Evolutionary conservation across 2,113 vertebrate species (phyloP).

Genomic region (Ptyas mucosa): DNA sequence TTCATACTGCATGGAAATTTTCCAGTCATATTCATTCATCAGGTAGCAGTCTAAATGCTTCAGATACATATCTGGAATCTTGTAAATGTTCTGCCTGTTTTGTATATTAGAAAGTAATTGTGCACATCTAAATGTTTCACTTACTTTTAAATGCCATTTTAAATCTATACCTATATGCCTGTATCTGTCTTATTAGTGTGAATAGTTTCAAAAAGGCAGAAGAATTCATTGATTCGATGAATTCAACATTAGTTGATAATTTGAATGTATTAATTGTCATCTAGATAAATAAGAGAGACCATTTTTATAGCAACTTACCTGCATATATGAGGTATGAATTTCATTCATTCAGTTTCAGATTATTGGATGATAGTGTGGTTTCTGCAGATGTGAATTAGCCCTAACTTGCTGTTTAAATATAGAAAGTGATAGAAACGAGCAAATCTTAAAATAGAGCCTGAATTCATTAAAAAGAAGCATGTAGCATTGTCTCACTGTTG

Average conservation of each 20-base stretch:
- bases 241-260: background rate
- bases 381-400: background rate
- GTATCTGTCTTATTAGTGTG: background rate
- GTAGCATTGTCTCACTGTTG: conserved; percentile 30
- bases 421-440: background rate
- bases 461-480: conserved; percentile 18
- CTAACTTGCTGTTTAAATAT: conserved; percentile 19
- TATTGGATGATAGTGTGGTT: background rate
- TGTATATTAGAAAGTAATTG: background rate
- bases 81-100: background rate
- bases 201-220: background rate
- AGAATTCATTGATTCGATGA: background rate
- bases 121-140: background rate
- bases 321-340: background rate
- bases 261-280: background rate
- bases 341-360: background rate
- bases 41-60: background rate
- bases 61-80: background rate
- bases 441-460: conserved; percentile 22
- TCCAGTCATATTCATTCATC: background rate
- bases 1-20: background rate
- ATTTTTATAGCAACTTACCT: background rate
- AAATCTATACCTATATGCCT: background rate
- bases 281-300: background rate
- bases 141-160: background rate